Conservation (phyloP, 2,888 invertebrate genomes). For the Teleiodes luculella region DNA sequence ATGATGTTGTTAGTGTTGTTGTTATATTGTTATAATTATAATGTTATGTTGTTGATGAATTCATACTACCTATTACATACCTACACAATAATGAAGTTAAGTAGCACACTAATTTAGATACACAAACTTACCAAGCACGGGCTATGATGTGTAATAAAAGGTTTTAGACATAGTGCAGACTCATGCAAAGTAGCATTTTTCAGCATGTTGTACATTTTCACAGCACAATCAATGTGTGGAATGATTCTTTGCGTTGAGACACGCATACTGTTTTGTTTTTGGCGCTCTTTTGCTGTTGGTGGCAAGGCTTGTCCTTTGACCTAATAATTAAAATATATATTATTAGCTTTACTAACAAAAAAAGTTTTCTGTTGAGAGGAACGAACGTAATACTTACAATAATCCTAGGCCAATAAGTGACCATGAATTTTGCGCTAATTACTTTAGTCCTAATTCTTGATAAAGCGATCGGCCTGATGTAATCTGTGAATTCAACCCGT, state of each 20-base stretch:
- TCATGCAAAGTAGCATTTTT: slow-evolving; percentile 35
- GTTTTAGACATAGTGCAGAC: slow-evolving; percentile 50
- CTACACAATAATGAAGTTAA: no score
- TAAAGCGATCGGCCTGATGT: slow-evolving; percentile 45
- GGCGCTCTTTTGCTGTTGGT: slow-evolving; percentile 48
- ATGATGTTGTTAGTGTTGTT: no score
- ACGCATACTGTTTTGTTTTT: slow-evolving; percentile 50
- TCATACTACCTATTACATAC: no score
- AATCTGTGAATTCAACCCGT: slow-evolving; percentile 30
- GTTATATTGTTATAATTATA: no score
- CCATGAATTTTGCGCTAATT: slow-evolving; percentile 50
- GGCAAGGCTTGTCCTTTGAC: slow-evolving; percentile 44
- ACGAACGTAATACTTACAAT: slow-evolving; percentile 56
- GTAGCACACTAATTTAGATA: neutral
- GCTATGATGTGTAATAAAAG: slow-evolving; percentile 49
- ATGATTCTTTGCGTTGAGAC: slow-evolving; percentile 56
- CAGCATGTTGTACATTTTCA: slow-evolving; percentile 23
- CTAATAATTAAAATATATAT: slow-evolving; percentile 30
- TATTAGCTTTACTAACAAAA: neutral
- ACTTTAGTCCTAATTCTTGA: slow-evolving; percentile 39
- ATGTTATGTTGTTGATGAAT: no score
- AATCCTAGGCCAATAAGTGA: slow-evolving; percentile 63
- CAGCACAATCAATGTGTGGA: slow-evolving; percentile 38
- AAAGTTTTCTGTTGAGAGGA: no score
- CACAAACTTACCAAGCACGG: slow-evolving; percentile 49